Conservation (phyloP, 2,888 invertebrate species). For the Stenurella melanura region DNA sequence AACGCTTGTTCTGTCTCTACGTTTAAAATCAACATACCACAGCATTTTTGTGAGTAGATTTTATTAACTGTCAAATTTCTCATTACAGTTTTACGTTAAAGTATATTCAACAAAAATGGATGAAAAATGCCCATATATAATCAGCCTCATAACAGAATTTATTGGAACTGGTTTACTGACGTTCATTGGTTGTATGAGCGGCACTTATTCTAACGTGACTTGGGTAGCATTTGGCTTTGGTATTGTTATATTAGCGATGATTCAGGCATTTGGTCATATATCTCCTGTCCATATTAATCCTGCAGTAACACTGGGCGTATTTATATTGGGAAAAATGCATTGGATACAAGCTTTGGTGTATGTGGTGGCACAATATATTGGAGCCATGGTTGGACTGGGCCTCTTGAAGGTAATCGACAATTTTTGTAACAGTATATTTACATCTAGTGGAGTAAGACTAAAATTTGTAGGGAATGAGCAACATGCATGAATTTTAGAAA, state of each 20-base stretch:
- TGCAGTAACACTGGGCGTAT: slow-evolving; percentile 44
- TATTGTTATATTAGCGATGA: slow-evolving; percentile 39
- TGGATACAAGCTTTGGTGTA: slow-evolving; percentile 46
- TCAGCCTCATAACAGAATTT: slow-evolving; percentile 40
- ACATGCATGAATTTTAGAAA: too few species aligned
- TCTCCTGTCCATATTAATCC: slow-evolving; percentile 52
- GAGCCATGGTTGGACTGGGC: slow-evolving; percentile 46
- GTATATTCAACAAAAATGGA: too few species aligned
- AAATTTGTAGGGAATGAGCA: too few species aligned
- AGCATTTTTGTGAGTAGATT: too few species aligned
- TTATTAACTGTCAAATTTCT: too few species aligned
- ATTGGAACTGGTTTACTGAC: slow-evolving; percentile 21
- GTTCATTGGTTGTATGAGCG: slow-evolving; percentile 50
- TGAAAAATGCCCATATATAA: too few species aligned
- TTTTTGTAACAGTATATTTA: too few species aligned
- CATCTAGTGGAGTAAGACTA: too few species aligned
- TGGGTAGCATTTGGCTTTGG: slow-evolving; percentile 51
- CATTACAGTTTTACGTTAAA: too few species aligned
- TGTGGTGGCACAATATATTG: slow-evolving; percentile 50
- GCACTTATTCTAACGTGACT: too few species aligned
- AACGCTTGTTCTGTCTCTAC: neutral
- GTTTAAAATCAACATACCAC: neutral
- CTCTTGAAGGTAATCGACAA: slow-evolving; percentile 40
- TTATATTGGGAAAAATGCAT: slow-evolving; percentile 47
- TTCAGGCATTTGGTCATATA: slow-evolving; percentile 48